A percentile compares a stretch with the other conserved stretches of the same genome.
These are phyloP conservation scores for Paracanthobrama guichenoti DNA, from an alignment of 2,113 vertebrate genomes.

Conservation along the genomic window DNA sequence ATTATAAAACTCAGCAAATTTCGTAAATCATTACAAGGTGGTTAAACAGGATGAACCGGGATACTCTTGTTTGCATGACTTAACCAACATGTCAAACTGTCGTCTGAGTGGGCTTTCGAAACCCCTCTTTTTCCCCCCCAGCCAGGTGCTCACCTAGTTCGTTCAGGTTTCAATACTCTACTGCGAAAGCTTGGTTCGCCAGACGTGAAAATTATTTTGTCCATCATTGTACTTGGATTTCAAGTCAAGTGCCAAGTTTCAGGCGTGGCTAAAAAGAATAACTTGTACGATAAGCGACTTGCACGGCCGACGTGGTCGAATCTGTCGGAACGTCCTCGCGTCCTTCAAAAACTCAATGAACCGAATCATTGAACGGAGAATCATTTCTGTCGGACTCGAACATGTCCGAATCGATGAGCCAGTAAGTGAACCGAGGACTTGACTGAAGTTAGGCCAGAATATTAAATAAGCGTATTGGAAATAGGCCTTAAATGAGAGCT, in stretches of 20 bases:
- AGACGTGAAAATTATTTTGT: not conserved
- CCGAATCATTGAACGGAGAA: not conserved
- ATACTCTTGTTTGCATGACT: not conserved
- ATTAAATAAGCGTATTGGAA: too few relatives aligned
- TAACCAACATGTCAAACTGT: not conserved
- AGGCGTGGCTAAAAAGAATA: too few relatives aligned
- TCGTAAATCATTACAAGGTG: slow-evolving; percentile 10
- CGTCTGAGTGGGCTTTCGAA: not conserved
- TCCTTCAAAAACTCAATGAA: not conserved
- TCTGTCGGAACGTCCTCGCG: not conserved
- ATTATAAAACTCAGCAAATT: not conserved
- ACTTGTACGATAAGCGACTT: not conserved
- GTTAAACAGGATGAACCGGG: not conserved
- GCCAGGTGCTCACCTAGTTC: slow-evolving; percentile 15
- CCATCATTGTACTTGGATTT: not conserved
- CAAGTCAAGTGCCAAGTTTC: not conserved
- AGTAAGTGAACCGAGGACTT: too few relatives aligned
- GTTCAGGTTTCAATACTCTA: not conserved
- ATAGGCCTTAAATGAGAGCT: too few relatives aligned
- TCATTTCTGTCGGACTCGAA: not conserved
- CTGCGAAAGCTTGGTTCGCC: not conserved
- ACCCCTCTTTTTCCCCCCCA: too few relatives aligned
- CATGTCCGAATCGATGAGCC: too few relatives aligned
- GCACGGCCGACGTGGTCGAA: too few relatives aligned
- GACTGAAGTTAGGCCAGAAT: too few relatives aligned